Conservation (phyloP, 2,797 vertebrate species). For the Pygocentrus nattereri region DNA sequence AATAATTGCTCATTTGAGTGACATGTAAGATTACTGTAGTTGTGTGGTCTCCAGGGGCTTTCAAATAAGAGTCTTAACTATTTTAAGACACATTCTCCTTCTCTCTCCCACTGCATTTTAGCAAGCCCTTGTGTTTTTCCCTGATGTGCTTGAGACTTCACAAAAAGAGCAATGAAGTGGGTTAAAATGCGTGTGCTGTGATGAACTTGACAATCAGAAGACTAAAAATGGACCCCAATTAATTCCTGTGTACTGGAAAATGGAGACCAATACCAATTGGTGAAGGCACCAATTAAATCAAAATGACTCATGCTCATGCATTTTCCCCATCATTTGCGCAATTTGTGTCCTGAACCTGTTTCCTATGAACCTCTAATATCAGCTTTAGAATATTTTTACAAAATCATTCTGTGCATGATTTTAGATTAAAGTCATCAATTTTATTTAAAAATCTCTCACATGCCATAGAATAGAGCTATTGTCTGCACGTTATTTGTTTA, state of each 20-base stretch:
- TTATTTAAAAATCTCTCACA: not conserved
- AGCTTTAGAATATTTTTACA: not conserved
- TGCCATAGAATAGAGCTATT: not conserved
- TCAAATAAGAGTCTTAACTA: not conserved
- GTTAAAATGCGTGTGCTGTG: not conserved
- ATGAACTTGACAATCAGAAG: not conserved
- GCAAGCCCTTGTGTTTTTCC: not conserved
- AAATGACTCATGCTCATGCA: not conserved
- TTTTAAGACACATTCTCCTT: not conserved
- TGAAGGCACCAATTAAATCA: not conserved
- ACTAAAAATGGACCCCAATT: not conserved
- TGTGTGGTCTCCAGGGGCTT: not conserved
- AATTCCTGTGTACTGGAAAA: too few species aligned
- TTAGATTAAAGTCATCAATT: not conserved
- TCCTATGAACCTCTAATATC: not conserved
- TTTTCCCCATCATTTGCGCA: not conserved
- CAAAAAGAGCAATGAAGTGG: not conserved
- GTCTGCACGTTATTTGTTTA: not conserved
- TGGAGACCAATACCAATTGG: not conserved
- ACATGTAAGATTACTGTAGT: not conserved
- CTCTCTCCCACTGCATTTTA: not conserved
- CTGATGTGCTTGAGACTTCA: not conserved
- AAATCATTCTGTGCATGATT: not conserved
- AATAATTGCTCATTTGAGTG: conserved; percentile 4
- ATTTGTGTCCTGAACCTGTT: not conserved